Evolutionary conservation across 2,113 vertebrate genomes (phyloP).

Genomic region (Chrysochloris asiatica): DNA sequence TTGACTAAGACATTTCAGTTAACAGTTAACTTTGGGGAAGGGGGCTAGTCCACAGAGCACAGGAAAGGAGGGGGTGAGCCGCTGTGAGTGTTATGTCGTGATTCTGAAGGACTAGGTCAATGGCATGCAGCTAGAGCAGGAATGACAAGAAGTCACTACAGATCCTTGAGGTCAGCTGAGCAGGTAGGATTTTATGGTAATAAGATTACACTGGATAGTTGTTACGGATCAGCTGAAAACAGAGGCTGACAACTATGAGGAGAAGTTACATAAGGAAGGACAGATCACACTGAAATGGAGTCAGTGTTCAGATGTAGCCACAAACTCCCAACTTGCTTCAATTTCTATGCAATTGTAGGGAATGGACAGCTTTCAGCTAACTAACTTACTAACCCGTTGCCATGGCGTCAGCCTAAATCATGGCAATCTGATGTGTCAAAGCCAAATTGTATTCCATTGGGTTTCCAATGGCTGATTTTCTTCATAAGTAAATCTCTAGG

Average conservation of each 20-base stretch:
- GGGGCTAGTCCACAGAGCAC: no score
- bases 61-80: no score
- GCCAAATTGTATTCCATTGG: not conserved
- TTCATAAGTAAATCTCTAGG: not conserved
- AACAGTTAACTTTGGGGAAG: no score
- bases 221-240: not conserved
- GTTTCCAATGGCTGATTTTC: not conserved
- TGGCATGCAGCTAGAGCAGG: no score
- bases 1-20: no score
- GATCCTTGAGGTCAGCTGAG: no score
- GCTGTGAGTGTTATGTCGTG: no score
- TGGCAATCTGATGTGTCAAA: not conserved
- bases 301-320: not conserved
- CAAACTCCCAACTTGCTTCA: not conserved
- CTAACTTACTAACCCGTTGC: not conserved
- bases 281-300: not conserved
- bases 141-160: no score
- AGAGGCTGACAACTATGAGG: not conserved
- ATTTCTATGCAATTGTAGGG: not conserved
- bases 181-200: no score
- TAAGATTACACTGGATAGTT: not conserved
- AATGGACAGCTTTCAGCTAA: not conserved
- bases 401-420: not conserved
- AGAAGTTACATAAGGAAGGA: not conserved
- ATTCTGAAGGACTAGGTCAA: no score